Percentiles rank a stretch among this genome's conserved stretches.
phyloP scores from a whole-genome alignment of 2,113 vertebrate genomes.

The Ahaetulla prasina region DNA sequence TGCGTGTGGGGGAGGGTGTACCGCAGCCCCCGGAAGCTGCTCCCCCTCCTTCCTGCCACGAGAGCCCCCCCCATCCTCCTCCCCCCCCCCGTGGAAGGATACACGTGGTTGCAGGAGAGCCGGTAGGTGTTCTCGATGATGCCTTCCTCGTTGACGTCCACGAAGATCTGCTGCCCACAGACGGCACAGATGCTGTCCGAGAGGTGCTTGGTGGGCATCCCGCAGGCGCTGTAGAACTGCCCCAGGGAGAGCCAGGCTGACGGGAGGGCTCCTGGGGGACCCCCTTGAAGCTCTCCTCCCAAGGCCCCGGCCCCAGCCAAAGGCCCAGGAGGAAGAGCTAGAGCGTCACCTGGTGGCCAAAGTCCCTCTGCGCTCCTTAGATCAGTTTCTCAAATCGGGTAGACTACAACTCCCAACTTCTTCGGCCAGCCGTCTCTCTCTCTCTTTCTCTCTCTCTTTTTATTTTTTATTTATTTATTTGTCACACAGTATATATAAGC shows the following conservation, averaged over 20 bases:
- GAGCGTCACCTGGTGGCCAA: not conserved
- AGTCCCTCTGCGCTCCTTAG: not conserved
- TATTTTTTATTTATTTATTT: too few species aligned
- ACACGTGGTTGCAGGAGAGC: constrained; percentile 98
- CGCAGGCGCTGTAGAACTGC: constrained; percentile 93
- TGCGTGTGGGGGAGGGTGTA: not conserved
- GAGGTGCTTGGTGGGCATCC: constrained; percentile 97
- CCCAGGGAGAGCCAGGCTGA: not conserved
- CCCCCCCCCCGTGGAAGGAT: constrained; percentile 71
- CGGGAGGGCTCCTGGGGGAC: too few species aligned
- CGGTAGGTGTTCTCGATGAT: constrained; percentile 98
- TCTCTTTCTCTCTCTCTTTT: too few species aligned
- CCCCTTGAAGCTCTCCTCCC: too few species aligned
- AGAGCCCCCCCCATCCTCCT: too few species aligned
- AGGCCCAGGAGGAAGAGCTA: not conserved
- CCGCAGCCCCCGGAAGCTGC: not conserved
- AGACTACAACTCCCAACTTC: not conserved
- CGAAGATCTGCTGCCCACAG: constrained; percentile 94
- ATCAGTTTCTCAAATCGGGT: too few species aligned
- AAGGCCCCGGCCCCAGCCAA: too few species aligned
- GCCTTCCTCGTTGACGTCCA: constrained; percentile 94
- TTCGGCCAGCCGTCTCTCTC: not conserved
- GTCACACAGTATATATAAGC: too few species aligned
- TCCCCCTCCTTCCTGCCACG: too few species aligned
- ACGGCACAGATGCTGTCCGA: constrained; percentile 93